Percentiles rank a stretch among this genome's conserved stretches.
Evolutionary conservation across 2,888 invertebrate genomes (phyloP).

Genomic region (Prosopocoilus inquinatus): DNA sequence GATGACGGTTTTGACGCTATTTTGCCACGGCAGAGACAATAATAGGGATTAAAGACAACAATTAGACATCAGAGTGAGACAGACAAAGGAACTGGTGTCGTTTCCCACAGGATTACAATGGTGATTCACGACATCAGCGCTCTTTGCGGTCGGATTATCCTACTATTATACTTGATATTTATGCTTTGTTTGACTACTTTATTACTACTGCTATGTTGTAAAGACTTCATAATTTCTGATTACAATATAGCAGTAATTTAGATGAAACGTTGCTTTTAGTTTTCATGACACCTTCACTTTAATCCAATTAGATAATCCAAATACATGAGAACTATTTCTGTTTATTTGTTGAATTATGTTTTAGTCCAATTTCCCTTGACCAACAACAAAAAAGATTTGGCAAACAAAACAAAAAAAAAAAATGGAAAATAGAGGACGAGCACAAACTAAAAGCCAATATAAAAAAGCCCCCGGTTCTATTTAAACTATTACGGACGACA

Average conservation of each 20-base stretch:
- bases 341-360: too few species aligned
- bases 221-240: background rate
- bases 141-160: constrained; percentile 14
- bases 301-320: too few species aligned
- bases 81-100: constrained; percentile 44
- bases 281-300: too few species aligned
- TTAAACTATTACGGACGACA: too few species aligned
- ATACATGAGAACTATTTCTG: too few species aligned
- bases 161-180: constrained; percentile 19
- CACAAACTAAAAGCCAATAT: too few species aligned
- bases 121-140: constrained; percentile 46
- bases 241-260: background rate
- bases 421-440: too few species aligned
- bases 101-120: constrained; percentile 50
- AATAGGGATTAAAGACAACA: constrained; percentile 50
- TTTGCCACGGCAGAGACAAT: constrained; percentile 47
- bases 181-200: constrained; percentile 22
- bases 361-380: too few species aligned
- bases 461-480: too few species aligned
- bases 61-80: constrained; percentile 40
- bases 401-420: too few species aligned
- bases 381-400: too few species aligned
- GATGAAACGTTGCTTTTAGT: background rate
- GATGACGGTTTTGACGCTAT: constrained; percentile 46
- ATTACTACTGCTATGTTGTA: background rate